These are phyloP conservation scores for Monochamus saltuarius DNA, from an alignment of 1,140 invertebrate species.

Conservation along the genomic window DNA sequence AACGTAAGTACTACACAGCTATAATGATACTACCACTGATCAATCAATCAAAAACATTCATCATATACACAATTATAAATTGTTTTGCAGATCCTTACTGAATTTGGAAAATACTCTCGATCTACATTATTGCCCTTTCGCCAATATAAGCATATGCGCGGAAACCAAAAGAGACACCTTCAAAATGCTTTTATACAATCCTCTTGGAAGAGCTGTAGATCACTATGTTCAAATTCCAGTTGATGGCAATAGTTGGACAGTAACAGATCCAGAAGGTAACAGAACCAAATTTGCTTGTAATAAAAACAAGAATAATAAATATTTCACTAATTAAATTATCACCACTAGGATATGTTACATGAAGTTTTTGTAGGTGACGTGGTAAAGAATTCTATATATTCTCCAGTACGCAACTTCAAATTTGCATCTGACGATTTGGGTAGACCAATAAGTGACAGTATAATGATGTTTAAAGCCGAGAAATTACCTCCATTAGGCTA, in stretches of 20 bases:
- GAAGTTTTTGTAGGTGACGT: conserved; percentile 53
- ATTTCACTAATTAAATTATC: no score
- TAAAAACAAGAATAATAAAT: no score
- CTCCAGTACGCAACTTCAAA: conserved; percentile 60
- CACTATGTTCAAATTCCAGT: conserved; percentile 76
- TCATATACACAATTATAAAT: no score
- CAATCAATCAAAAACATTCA: no score
- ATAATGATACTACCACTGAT: no score
- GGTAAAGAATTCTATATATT: conserved; percentile 61
- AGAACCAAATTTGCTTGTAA: no score
- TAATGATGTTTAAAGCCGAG: conserved; percentile 63
- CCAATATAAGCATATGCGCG: conserved; percentile 65
- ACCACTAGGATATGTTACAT: no score
- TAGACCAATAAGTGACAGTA: conserved; percentile 62
- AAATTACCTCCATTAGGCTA: conserved; percentile 68
- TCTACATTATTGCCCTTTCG: conserved; percentile 31
- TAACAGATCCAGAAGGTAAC: conserved; percentile 63
- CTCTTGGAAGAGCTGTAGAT: conserved; percentile 65
- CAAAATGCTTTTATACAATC: conserved; percentile 79
- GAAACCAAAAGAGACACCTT: conserved; percentile 67
- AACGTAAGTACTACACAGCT: conserved; percentile 20
- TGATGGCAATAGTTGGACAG: conserved; percentile 57
- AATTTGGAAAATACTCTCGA: conserved; percentile 12
- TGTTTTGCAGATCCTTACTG: not conserved
- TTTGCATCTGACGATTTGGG: conserved; percentile 63